These are phyloP conservation scores for Atlantisia rogersi DNA, from an alignment of 2,113 vertebrate species.

Conservation along the genomic window DNA sequence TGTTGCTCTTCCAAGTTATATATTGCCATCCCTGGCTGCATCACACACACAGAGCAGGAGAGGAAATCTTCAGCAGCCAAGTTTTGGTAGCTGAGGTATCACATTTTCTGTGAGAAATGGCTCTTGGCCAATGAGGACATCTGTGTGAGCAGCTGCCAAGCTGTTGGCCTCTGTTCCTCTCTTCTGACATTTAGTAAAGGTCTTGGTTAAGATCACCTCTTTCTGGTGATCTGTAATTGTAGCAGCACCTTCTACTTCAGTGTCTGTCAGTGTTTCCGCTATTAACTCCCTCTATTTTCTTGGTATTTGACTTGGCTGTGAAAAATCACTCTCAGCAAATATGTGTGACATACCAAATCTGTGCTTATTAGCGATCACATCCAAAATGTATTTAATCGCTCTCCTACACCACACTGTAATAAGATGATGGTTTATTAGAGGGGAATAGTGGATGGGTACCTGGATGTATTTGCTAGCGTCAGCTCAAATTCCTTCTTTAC, in stretches of 20 bases:
- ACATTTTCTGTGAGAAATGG: neutral
- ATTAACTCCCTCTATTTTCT: neutral
- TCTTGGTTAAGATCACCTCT: neutral
- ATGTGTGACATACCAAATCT: neutral
- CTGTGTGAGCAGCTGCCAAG: conserved; percentile 28
- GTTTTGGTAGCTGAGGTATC: neutral
- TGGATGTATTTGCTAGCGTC: neutral
- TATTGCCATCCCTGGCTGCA: neutral
- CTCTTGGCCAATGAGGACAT: neutral
- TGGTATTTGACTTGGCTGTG: neutral
- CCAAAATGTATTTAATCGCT: neutral
- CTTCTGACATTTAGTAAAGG: conserved; percentile 6
- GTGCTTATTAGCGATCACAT: neutral
- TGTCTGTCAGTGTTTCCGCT: neutral
- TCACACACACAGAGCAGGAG: neutral
- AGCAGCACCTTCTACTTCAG: neutral
- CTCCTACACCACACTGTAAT: neutral
- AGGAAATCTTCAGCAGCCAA: neutral
- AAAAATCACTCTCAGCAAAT: neutral
- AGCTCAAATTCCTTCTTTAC: neutral
- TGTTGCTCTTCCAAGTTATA: neutral
- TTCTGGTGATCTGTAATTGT: conserved; percentile 9
- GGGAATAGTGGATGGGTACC: neutral
- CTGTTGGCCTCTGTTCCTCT: neutral
- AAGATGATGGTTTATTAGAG: neutral